Evolutionary conservation across 2,113 vertebrate species (phyloP).

Genomic region (Chloroceryle aenea): DNA sequence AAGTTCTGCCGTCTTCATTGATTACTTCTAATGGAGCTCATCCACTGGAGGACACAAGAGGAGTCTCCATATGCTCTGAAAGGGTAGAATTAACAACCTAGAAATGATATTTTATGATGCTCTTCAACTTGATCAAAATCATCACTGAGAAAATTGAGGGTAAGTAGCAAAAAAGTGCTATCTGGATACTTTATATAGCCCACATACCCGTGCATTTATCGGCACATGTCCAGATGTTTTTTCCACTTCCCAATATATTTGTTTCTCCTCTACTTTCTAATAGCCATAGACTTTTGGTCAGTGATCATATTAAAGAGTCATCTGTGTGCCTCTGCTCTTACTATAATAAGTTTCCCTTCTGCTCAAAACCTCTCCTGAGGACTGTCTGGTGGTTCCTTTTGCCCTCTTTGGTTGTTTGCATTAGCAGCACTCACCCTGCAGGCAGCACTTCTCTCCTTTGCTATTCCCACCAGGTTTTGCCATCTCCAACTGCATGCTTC

Average conservation of each 20-base stretch:
- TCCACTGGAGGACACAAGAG: not conserved
- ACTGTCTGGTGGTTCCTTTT: not conserved
- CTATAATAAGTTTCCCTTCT: not conserved
- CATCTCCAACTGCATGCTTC: accelerated
- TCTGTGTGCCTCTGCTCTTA: not conserved
- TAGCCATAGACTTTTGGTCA: not conserved
- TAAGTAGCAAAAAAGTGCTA: not conserved
- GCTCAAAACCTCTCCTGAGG: not conserved
- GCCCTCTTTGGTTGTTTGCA: not conserved
- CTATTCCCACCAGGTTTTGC: not conserved
- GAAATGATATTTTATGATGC: not conserved
- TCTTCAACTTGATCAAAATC: not conserved
- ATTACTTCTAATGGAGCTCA: not conserved
- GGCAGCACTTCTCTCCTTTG: not conserved
- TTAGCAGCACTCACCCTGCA: not conserved
- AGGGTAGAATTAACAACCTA: not conserved
- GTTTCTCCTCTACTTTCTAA: not conserved
- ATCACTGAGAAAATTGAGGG: not conserved
- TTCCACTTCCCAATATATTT: not conserved
- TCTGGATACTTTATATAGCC: too few relatives aligned
- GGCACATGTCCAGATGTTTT: not conserved
- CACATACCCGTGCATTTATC: not conserved
- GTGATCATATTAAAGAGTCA: not conserved
- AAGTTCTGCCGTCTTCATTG: not conserved
- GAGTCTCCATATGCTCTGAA: not conserved